Evolutionary conservation across 2,888 invertebrate species (phyloP), one percentile per base, ranked within the genome.

Genomic region (Cantharis nigra): DNA sequence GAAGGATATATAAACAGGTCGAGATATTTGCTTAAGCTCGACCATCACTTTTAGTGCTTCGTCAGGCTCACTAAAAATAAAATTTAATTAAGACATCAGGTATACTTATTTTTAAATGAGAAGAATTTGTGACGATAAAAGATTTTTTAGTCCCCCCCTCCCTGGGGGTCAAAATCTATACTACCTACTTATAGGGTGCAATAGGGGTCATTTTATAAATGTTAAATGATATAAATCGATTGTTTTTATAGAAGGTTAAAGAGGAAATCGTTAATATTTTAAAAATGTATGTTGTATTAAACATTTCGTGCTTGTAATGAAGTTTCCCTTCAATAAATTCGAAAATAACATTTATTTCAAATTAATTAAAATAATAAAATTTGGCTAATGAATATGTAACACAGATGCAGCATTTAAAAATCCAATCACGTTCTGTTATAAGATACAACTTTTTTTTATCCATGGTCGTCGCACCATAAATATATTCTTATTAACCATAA

Each of bases 1-100:
- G 86, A 96, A 94, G 70, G 91, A 90, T 80, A 95, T 93, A 79
- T 90, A 90, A 63, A 93, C 89, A 0, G 95, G 94, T 30, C 91
- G 88, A 83, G 93, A 92, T 81, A 92, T 90, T 74, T 89, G 87
- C 74, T 92, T 90, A 77, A 95, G 89, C 83, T 93, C 92, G 20
- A 91, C 91, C 75, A 95, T 90, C 10, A 94, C 90, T 14, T 91
- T 90, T 71, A 89, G 87, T 11, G 93, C 92, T 87, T 95, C 94
- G 20, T 91, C 91, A 28, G 93, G 93, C 85, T 94, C 93, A 85
- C 95, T 95, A 88, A 49, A 90, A 91, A 81, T 80, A 79, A 79
- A 79, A 73, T 49, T 49, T 9, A 49, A 49, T 49, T 49, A 49
- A 49, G 9, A 49, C 0, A n/a, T n/a, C 7, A 49, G 5, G n/a